Evolutionary conservation across 2,797 vertebrate genomes (phyloP).

Genomic region (Fratercula arctica): DNA sequence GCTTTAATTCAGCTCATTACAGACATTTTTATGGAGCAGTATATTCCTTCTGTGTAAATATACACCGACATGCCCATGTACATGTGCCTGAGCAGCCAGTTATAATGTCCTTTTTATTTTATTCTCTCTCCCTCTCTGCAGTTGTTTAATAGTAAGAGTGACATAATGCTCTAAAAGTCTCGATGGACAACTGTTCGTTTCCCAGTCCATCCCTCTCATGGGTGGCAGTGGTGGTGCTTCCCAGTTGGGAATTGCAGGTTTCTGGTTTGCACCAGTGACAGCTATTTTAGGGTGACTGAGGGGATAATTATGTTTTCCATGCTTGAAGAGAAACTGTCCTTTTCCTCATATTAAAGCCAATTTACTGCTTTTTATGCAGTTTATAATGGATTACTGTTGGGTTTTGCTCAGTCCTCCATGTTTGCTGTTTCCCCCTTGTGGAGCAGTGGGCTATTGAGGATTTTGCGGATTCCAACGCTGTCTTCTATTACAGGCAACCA

Average conservation of each 20-base stretch:
- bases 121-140: background rate
- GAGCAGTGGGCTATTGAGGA: background rate
- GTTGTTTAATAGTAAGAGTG: background rate
- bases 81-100: background rate
- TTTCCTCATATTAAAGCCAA: constrained; percentile 26
- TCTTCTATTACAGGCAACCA: background rate
- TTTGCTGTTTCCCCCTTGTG: background rate
- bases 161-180: background rate
- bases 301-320: constrained; percentile 1
- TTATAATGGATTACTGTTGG: background rate
- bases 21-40: background rate
- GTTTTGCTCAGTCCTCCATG: background rate
- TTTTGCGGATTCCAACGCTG: background rate
- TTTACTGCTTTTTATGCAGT: background rate
- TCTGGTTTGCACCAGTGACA: no score
- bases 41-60: background rate
- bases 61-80: background rate
- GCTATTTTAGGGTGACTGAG: background rate
- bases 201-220: background rate
- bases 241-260: no score
- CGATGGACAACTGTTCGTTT: background rate
- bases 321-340: background rate
- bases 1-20: background rate
- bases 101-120: background rate
- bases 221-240: background rate